Conservation (phyloP, 2,797 vertebrate species). For the Melanotaenia trifasciata region DNA sequence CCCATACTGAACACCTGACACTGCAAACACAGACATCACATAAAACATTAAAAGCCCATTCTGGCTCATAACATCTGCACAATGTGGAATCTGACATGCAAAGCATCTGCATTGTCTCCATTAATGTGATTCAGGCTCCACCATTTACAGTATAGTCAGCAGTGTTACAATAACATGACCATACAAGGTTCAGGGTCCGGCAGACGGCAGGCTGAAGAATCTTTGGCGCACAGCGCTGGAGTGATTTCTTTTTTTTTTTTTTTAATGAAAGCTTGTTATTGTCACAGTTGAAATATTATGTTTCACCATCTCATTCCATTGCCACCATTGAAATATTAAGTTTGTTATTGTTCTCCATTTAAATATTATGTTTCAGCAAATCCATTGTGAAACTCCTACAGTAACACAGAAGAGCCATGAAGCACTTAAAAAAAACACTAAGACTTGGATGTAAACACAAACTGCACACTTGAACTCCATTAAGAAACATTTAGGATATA, state of each 20-base stretch:
- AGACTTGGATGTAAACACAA: not conserved
- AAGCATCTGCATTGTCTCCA: slow-evolving; percentile 35
- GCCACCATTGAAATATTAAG: slow-evolving; percentile 17
- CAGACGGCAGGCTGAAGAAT: slow-evolving; percentile 19
- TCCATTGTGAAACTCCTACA: not conserved
- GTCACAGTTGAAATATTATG: not conserved
- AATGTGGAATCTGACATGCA: slow-evolving; percentile 33
- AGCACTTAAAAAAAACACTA: slow-evolving; percentile 1
- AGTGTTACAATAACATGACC: slow-evolving; percentile 69
- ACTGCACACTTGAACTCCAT: not conserved
- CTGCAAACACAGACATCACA: slow-evolving; percentile 69
- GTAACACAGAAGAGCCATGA: slow-evolving; percentile 9
- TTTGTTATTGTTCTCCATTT: no score
- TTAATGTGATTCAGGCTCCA: slow-evolving; percentile 53
- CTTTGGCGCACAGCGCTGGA: slow-evolving; percentile 36
- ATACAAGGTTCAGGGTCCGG: slow-evolving; percentile 65
- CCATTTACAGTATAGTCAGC: slow-evolving; percentile 50
- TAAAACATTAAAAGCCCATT: slow-evolving; percentile 39
- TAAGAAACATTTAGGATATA: not conserved
- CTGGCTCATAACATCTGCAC: slow-evolving; percentile 19
- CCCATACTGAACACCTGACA: slow-evolving; percentile 80
- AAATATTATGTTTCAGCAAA: slow-evolving; percentile 22
- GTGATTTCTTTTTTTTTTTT: slow-evolving; percentile 18
- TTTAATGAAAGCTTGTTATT: slow-evolving; percentile 24
- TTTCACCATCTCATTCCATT: not conserved